Percentiles rank a stretch among this genome's conserved stretches.
Evolutionary conservation across 2,797 vertebrate species (phyloP).

Genomic region (Masticophis lateralis): DNA sequence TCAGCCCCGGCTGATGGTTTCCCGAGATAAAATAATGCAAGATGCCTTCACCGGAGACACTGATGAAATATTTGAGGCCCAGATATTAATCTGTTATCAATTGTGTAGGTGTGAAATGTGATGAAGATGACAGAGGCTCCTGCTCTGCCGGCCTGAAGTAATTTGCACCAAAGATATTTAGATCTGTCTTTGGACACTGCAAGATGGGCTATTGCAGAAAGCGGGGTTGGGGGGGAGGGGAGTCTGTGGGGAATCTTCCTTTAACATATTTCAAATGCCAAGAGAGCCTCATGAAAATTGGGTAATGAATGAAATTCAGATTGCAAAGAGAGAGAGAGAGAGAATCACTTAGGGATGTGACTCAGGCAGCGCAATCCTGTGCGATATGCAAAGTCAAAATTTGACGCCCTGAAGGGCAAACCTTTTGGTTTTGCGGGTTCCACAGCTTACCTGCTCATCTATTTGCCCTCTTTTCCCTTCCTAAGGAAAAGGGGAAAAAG

Average conservation of each 20-base stretch:
- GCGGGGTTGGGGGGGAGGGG: conserved; percentile 37
- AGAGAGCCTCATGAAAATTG: conserved; percentile 73
- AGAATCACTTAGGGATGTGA: conserved; percentile 68
- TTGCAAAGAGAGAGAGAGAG: conserved; percentile 70
- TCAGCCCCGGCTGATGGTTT: conserved; percentile 47
- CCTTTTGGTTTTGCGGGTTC: conserved; percentile 26
- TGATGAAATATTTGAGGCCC: conserved; percentile 79
- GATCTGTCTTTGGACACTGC: conserved; percentile 73
- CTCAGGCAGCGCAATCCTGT: conserved; percentile 51
- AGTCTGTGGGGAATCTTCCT: conserved; percentile 73
- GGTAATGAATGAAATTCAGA: conserved; percentile 84
- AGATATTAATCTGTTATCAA: conserved; percentile 81
- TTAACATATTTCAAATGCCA: conserved; percentile 79
- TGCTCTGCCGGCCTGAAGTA: conserved; percentile 72
- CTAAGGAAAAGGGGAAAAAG: not conserved
- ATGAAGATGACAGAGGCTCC: conserved; percentile 78
- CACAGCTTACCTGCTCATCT: conserved; percentile 21
- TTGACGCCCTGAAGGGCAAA: conserved; percentile 55
- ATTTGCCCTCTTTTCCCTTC: conserved; percentile 10
- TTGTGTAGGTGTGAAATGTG: conserved; percentile 75
- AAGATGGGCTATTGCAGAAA: conserved; percentile 74
- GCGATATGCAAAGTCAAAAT: conserved; percentile 61
- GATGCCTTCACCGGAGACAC: conserved; percentile 65
- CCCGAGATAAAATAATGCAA: conserved; percentile 70
- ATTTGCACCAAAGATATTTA: conserved; percentile 81